These are phyloP conservation scores for Phengaris arion DNA, from an alignment of 2,888 invertebrate species.

Conservation along the genomic window DNA sequence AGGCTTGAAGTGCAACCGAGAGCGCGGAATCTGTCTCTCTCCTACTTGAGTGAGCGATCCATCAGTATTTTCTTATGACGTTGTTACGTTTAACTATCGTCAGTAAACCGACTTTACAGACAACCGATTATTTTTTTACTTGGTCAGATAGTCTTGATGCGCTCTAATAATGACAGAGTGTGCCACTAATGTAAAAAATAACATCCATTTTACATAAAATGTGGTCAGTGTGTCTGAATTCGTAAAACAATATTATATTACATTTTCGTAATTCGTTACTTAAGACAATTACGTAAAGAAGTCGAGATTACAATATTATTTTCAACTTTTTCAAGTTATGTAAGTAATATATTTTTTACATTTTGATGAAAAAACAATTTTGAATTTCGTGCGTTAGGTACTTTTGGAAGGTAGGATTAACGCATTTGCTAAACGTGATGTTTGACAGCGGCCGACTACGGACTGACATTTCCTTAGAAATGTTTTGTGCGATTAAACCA, in stretches of 20 bases:
- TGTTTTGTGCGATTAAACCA: too few species aligned
- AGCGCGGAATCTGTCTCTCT: too few species aligned
- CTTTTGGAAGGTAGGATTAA: too few species aligned
- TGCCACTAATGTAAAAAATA: not conserved
- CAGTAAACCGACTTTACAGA: too few species aligned
- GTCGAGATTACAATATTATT: not conserved
- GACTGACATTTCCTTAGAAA: too few species aligned
- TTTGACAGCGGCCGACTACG: too few species aligned
- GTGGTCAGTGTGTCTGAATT: constrained; percentile 12
- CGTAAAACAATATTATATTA: constrained; percentile 5
- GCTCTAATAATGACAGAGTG: not conserved
- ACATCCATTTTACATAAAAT: not conserved
- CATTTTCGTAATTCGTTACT: not conserved
- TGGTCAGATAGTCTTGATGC: not conserved
- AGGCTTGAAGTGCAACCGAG: too few species aligned
- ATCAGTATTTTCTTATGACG: too few species aligned
- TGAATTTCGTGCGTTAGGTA: not conserved
- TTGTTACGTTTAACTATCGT: too few species aligned
- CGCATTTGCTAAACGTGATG: too few species aligned
- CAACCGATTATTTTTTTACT: too few species aligned
- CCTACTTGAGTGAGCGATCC: too few species aligned
- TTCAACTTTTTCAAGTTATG: not conserved
- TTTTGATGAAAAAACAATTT: not conserved
- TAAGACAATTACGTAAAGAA: not conserved
- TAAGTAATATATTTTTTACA: not conserved